Percentiles rank a stretch among this genome's conserved stretches.
Conservation (phyloP, 2,888 invertebrate genomes). For the Cantharis rustica region DNA sequence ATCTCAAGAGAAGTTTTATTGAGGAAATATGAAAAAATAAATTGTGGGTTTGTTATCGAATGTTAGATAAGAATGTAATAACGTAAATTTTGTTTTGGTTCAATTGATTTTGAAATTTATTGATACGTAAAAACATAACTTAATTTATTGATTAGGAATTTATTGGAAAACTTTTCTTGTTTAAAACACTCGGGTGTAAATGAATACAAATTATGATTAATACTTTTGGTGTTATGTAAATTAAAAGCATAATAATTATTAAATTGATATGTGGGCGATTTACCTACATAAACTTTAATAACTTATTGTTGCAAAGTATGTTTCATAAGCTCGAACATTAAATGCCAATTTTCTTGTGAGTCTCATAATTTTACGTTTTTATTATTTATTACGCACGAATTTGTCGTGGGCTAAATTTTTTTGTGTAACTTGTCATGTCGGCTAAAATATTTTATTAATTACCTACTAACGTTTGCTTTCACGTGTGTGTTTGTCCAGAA, state of each 20-base stretch:
- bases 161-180: neutral
- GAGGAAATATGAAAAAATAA: neutral
- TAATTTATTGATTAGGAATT: neutral
- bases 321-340: neutral
- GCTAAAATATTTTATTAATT: neutral
- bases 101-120: neutral
- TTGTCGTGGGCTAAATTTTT: neutral
- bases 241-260: neutral
- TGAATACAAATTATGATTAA: conserved; percentile 7
- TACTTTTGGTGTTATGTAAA: neutral
- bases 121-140: neutral
- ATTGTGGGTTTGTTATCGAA: neutral
- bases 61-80: neutral
- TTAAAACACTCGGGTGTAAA: neutral
- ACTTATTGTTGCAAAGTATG: neutral
- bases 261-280: neutral
- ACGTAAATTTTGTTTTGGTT: neutral
- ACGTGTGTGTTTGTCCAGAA: neutral
- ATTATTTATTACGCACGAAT: neutral
- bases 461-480: neutral
- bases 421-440: neutral
- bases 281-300: neutral
- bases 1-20: neutral
- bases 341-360: neutral
- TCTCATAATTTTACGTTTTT: neutral